These are phyloP conservation scores for Danionella cerebrum DNA, from an alignment of 2,113 vertebrate species.

Conservation along the genomic window DNA sequence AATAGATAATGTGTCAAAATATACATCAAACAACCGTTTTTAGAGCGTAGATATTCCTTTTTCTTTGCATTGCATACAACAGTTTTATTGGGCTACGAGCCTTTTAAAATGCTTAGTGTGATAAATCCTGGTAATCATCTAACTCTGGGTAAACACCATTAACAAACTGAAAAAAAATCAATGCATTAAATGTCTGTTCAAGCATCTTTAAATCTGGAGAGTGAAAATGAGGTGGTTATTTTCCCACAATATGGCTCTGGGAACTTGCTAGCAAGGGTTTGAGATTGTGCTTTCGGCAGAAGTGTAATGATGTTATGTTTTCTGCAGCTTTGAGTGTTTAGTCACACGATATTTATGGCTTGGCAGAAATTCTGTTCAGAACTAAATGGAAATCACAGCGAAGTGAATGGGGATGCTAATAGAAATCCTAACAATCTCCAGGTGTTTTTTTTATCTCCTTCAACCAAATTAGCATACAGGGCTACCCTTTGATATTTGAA, in stretches of 20 bases:
- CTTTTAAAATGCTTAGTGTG: too few species aligned
- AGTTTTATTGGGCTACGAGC: too few species aligned
- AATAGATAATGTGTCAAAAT: too few species aligned
- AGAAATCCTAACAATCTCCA: neutral
- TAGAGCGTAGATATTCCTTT: too few species aligned
- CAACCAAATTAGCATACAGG: neutral
- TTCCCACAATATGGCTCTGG: neutral
- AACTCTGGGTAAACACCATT: too few species aligned
- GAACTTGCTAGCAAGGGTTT: neutral
- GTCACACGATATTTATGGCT: neutral
- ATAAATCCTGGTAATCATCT: too few species aligned
- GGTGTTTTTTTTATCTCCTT: neutral
- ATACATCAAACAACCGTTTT: too few species aligned
- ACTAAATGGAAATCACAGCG: neutral
- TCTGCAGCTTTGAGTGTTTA: too few species aligned
- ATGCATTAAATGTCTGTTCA: too few species aligned
- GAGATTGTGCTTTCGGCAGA: neutral
- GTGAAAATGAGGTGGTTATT: neutral
- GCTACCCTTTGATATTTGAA: neutral
- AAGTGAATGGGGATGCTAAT: neutral
- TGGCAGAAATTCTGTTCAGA: neutral
- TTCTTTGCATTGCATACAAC: too few species aligned
- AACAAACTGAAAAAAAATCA: too few species aligned
- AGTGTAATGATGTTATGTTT: neutral
- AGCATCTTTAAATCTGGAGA: too few species aligned